Base-by-base conservation (phyloP, 2,113 vertebrate species). In the Equus quagga region DNA sequence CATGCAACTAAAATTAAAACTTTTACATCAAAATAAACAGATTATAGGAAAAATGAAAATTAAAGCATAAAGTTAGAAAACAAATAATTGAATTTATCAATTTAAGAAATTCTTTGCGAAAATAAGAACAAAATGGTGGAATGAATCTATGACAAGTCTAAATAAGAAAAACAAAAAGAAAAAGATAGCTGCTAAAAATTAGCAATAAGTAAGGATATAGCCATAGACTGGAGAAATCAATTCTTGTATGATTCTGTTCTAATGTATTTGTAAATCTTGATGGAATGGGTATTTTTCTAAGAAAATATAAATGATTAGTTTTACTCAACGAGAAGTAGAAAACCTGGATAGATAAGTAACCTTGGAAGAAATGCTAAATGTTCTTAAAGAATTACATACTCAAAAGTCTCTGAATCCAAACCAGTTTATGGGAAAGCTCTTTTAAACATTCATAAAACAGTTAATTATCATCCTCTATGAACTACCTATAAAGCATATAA, bases 271-370 rank as follows among this genome's bases (percentile, higher is more conserved):
- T 86, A 80, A 72, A 88, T 49, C 41, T 80, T 88, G 23, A 41
- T 72, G 21, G 46, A 65, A 86, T 65, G 24, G 12, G 6, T 36
- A 9, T 83, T 81, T 88, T 89, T 46, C 13, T 75, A 76, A 69
- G 36, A 96, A 89, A 49, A 93, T 41, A 41, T 46, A 88, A 96
- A 75, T 67, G 67, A 88, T 65, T 87, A 46, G 18, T 36, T 92
- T 88, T 92, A 49, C 17, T 92, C 36, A 67, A 19, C 11, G 46
- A 15, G 31, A 49, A 41, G 13, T 85, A 41, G 46, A 82, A 58
- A 65, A 23, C 28, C 58, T 81, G 67, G 31, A 81, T 75, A 82
- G 24, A 75, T 75, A 46, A 88, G 19, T 75, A 81, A 87, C 18
- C 67, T 64, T 54, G 56, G 41, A 90, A 89, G 36, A 95, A 69